These are phyloP conservation scores for Esox niger DNA, from an alignment of 2,113 vertebrate species.

Conservation along the genomic window DNA sequence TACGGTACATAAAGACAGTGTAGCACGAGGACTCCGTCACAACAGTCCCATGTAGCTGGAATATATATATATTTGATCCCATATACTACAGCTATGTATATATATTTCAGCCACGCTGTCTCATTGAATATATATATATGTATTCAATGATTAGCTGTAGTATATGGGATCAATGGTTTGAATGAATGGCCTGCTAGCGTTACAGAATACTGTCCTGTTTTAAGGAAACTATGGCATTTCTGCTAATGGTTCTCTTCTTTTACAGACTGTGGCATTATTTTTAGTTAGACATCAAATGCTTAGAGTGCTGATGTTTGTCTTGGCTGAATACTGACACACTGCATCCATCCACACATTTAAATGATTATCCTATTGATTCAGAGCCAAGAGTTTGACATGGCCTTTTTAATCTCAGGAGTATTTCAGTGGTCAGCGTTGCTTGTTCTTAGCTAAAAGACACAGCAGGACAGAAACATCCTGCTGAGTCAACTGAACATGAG, in stretches of 20 bases:
- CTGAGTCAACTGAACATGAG: constrained; percentile 47
- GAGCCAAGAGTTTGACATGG: constrained; percentile 22
- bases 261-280: not conserved
- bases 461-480: constrained; percentile 23
- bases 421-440: constrained; percentile 23
- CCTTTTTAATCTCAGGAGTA: constrained; percentile 34
- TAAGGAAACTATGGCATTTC: not conserved
- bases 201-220: too few relatives aligned
- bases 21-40: too few relatives aligned
- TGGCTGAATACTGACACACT: constrained; percentile 11
- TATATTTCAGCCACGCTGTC: too few relatives aligned
- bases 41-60: not conserved
- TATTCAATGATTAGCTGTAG: not conserved
- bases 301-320: constrained; percentile 5
- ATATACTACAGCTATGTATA: too few relatives aligned
- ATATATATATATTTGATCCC: not conserved
- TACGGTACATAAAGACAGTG: too few relatives aligned
- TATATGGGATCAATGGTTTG: not conserved
- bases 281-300: not conserved
- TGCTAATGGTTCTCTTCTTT: not conserved
- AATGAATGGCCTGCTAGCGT: too few relatives aligned
- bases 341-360: constrained; percentile 8
- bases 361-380: constrained; percentile 15
- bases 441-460: constrained; percentile 38
- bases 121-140: not conserved